Percentiles rank a stretch among this genome's conserved stretches.
Conservation (phyloP, 2,888 invertebrate genomes). For the Spatulosminthurus flaviceps region DNA sequence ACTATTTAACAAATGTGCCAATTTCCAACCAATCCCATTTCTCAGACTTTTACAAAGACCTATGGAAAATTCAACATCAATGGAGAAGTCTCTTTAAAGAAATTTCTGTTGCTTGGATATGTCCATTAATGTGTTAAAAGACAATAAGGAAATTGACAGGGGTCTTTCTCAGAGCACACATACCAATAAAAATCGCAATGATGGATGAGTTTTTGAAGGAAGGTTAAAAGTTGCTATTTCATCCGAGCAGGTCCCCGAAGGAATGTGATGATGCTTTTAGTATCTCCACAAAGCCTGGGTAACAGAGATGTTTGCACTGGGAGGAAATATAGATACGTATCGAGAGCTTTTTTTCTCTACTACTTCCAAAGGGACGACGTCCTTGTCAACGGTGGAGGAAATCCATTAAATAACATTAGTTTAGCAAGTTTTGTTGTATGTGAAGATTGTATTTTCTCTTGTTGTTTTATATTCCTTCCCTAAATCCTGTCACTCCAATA, state of each 20-base stretch:
- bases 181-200: conserved; percentile 30
- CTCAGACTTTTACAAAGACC: background rate
- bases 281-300: background rate
- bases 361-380: too few species aligned
- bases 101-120: too few species aligned
- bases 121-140: too few species aligned
- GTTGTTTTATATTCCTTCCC: too few species aligned
- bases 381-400: conserved; percentile 21
- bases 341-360: background rate
- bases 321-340: background rate
- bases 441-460: too few species aligned
- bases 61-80: background rate
- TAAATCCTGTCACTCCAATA: too few species aligned
- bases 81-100: background rate
- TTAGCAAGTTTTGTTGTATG: background rate
- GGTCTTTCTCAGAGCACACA: too few species aligned
- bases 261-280: background rate
- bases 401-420: conserved; percentile 40
- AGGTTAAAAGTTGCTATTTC: conserved; percentile 19
- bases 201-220: conserved; percentile 26
- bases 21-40: conserved; percentile 15
- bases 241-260: background rate
- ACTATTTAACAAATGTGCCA: conserved; percentile 36
- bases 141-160: background rate
- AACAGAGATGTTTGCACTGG: too few species aligned